A percentile compares a stretch with the other conserved stretches of the same genome.
These are phyloP conservation scores for Carcinoscorpius rotundicauda DNA, from an alignment of 1,140 invertebrate species.

Conservation along the genomic window DNA sequence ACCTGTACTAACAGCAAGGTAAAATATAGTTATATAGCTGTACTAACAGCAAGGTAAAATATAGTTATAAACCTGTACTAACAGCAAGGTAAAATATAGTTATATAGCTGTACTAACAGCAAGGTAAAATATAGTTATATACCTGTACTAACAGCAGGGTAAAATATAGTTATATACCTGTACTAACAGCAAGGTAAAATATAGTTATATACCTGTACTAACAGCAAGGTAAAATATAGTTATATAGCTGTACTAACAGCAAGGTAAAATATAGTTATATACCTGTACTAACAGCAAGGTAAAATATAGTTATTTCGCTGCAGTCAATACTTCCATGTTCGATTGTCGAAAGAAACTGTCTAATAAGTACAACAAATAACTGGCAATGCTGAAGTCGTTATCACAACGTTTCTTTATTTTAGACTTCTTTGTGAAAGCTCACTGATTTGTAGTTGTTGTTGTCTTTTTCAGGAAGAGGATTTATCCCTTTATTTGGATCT, in stretches of 20 bases:
- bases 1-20: constrained; percentile 30
- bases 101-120: constrained; percentile 23
- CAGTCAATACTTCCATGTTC: no score
- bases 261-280: constrained; percentile 27
- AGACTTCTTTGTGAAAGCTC: no score
- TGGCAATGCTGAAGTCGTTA: constrained; percentile 21
- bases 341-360: no score
- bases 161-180: constrained; percentile 12
- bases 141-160: constrained; percentile 30
- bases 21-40: constrained; percentile 12
- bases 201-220: constrained; percentile 16
- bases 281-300: constrained; percentile 30
- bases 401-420: background rate
- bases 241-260: constrained; percentile 23
- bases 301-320: constrained; percentile 10
- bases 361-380: no score
- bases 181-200: constrained; percentile 32
- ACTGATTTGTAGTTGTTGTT: background rate
- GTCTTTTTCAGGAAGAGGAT: constrained; percentile 47
- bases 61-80: constrained; percentile 16
- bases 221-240: constrained; percentile 30
- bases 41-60: constrained; percentile 32
- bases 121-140: constrained; percentile 27
- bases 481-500: constrained; percentile 89
- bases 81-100: constrained; percentile 30